A percentile compares a stretch with the other conserved stretches of the same genome.
phyloP scores from a whole-genome alignment of 2,888 invertebrate species.

The Drosophila parthenogenetica region DNA sequence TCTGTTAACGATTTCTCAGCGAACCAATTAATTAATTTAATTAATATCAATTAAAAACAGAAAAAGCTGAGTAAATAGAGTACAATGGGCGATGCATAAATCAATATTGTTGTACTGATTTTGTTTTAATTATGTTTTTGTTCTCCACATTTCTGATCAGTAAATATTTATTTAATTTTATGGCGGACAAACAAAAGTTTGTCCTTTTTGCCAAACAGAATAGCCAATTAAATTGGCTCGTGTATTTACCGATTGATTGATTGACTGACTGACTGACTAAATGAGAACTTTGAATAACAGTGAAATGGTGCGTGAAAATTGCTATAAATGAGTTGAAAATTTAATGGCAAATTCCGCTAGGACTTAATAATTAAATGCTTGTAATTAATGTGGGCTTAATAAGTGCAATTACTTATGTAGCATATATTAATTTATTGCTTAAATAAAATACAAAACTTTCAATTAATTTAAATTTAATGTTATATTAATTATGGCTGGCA shows the following conservation, averaged over 20 bases:
- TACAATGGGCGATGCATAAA: constrained; percentile 27
- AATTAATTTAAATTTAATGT: not conserved
- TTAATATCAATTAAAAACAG: constrained; percentile 68
- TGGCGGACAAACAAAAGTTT: constrained; percentile 49
- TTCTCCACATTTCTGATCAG: constrained; percentile 17
- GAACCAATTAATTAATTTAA: constrained; percentile 73
- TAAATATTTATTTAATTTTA: constrained; percentile 67
- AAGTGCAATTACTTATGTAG: constrained; percentile 12
- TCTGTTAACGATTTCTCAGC: constrained; percentile 51
- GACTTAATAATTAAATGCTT: constrained; percentile 18
- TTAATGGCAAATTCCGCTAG: constrained; percentile 15
- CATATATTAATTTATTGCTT: too few species aligned
- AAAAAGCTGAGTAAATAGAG: constrained; percentile 48
- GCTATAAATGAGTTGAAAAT: constrained; percentile 36
- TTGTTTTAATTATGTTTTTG: constrained; percentile 20
- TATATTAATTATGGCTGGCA: too few species aligned
- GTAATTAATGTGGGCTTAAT: constrained; percentile 31
- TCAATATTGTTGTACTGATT: constrained; percentile 45
- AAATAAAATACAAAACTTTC: not conserved
- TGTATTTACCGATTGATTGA: constrained; percentile 45
- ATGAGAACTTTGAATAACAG: constrained; percentile 36
- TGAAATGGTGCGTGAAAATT: constrained; percentile 40
- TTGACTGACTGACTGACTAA: constrained; percentile 26
- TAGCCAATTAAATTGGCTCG: constrained; percentile 50
- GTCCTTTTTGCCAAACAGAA: constrained; percentile 54